These are phyloP conservation scores for Helicoverpa armigera DNA, from an alignment of 1,140 invertebrate species.

Conservation along the genomic window DNA sequence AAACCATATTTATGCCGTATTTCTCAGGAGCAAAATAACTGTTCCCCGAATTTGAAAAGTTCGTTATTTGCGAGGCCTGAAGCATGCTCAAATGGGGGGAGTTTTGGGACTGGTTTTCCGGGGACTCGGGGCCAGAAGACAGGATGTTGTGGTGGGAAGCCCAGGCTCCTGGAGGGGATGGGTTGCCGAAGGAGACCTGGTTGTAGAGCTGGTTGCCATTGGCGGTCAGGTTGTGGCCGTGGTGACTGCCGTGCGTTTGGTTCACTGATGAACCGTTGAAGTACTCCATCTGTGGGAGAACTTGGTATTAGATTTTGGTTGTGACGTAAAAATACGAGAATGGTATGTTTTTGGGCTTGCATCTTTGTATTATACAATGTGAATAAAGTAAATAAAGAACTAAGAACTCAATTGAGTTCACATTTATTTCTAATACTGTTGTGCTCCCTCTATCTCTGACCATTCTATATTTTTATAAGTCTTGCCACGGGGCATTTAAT, in stretches of 20 bases:
- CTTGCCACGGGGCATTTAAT: no score
- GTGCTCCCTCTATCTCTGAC: no score
- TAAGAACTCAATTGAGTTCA: no score
- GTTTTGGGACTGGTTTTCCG: slow-evolving; percentile 80
- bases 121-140: slow-evolving; percentile 77
- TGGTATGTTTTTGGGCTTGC: no score
- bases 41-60: slow-evolving; percentile 80
- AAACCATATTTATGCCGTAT: slow-evolving; percentile 86
- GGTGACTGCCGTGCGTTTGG: slow-evolving; percentile 78
- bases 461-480: no score
- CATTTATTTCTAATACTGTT: no score
- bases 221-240: slow-evolving; percentile 74
- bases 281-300: slow-evolving; percentile 88
- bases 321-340: no score
- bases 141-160: slow-evolving; percentile 81
- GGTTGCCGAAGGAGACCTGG: slow-evolving; percentile 81
- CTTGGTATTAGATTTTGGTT: slow-evolving; percentile 4
- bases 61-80: slow-evolving; percentile 81
- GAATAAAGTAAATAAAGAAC: no score
- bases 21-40: slow-evolving; percentile 84
- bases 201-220: slow-evolving; percentile 84
- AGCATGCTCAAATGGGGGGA: slow-evolving; percentile 81
- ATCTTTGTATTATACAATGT: no score
- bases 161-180: slow-evolving; percentile 76
- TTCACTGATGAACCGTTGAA: slow-evolving; percentile 87